These are phyloP conservation scores for Hydropsyche betteni DNA, from an alignment of 2,888 invertebrate species.

Conservation along the genomic window DNA sequence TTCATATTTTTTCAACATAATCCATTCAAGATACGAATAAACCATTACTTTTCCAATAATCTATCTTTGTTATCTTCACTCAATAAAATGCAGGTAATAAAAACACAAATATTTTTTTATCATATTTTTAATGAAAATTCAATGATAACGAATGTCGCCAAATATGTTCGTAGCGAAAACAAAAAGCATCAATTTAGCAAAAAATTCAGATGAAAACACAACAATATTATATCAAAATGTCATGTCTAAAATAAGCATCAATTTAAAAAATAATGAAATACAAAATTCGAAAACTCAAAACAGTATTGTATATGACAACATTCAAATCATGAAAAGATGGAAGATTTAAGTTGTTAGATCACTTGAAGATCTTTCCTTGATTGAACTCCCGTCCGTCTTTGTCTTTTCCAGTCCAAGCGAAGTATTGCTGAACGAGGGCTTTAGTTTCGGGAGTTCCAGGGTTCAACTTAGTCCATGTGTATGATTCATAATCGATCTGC, in stretches of 20 bases:
- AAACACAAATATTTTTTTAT: neutral
- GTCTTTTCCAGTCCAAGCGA: conserved; percentile 89
- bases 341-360: conserved; percentile 56
- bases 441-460: conserved; percentile 82
- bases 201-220: neutral
- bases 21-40: too few relatives aligned
- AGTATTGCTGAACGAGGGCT: conserved; percentile 86
- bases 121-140: conserved; percentile 19
- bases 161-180: neutral
- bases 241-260: neutral
- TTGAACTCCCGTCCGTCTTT: conserved; percentile 91
- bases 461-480: conserved; percentile 94
- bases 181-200: conserved; percentile 1
- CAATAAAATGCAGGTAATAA: neutral
- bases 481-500: conserved; percentile 97
- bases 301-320: conserved; percentile 5
- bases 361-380: conserved; percentile 99
- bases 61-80: neutral
- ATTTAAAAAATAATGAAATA: neutral
- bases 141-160: conserved; percentile 22
- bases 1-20: too few relatives aligned
- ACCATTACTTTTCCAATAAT: too few relatives aligned
- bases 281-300: neutral
- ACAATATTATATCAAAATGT: neutral
- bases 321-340: conserved; percentile 10